Evolutionary conservation across 2,888 invertebrate genomes (phyloP), one percentile per base, ranked within the genome.

Genomic region (Patella depressa): DNA sequence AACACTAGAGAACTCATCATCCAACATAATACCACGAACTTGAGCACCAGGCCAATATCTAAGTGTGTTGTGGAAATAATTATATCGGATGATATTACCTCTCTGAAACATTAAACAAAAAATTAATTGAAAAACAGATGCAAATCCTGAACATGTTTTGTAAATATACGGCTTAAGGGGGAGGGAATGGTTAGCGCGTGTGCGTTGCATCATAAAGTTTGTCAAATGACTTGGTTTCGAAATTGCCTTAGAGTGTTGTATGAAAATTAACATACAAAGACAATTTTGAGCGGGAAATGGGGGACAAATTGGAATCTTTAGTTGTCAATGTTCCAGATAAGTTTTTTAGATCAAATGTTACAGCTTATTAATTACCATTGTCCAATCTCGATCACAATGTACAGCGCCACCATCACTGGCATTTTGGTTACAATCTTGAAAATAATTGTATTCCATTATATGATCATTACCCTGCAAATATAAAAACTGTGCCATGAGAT

Each of bases 371-470:
- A 80, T 75, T 78, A 86, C 86, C 71, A 75, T 72, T 4, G 85
- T 85, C 86, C 87, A 87, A 70, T 84, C 85, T 45, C 83, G 74
- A 0, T 84, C 85, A 7, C 83, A 82, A 70, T 83, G 83, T 12
- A 87, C 76, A 11, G 85, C 85, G 5, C 86, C 87, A 81, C 87
- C 86, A 74, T 87, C 86, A 54, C 80, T 84, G 14, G 84, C 76
- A 73, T 84, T 85, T 72, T 83, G 74, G 73, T 86, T 86, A 7
- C 69, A 73, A 65, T 87, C 82, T 54, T 85, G 83, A 0, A 87
- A 55, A 55, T 85, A 79, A 77, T 87, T 87, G 72, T 84, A 82
- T 71, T 85, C 84, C 59, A 87, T 84, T 14, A 83, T 69, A 73
- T 85, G 84, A 72, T 87, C 84, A 72, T 87, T 87, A 11, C 86